Percentiles rank a stretch among this genome's conserved stretches.
Conservation (phyloP, 2,113 vertebrate species). For the Castor canadensis region DNA sequence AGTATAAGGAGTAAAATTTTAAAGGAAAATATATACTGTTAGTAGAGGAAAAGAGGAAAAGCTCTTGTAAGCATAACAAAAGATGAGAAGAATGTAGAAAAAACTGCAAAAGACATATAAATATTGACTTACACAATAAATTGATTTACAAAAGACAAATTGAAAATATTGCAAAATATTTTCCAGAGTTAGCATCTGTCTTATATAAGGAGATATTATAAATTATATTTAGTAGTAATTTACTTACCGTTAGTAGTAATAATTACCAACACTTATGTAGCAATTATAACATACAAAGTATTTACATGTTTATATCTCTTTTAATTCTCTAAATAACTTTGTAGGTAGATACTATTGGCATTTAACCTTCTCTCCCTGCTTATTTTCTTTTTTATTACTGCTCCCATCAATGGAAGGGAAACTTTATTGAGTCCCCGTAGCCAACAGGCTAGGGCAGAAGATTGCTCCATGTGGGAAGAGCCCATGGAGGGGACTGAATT, state of each 20-base stretch:
- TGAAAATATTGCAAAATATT: background rate
- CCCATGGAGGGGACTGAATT: background rate
- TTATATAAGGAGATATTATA: background rate
- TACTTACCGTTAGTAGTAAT: background rate
- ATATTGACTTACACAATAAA: background rate
- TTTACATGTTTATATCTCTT: background rate
- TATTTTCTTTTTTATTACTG: background rate
- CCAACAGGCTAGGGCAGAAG: background rate
- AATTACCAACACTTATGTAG: background rate
- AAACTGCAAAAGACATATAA: background rate
- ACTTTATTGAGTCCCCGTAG: background rate
- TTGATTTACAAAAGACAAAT: background rate
- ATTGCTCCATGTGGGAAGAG: background rate
- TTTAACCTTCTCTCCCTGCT: background rate
- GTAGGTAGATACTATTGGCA: background rate
- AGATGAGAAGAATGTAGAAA: background rate
- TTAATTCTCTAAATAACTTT: background rate
- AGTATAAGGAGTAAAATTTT: background rate
- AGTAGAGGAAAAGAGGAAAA: background rate
- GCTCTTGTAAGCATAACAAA: background rate
- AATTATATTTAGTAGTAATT: background rate
- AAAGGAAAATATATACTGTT: background rate
- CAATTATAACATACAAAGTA: background rate
- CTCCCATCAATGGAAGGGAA: background rate
- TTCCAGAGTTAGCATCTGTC: background rate